Base-by-base conservation (phyloP, 2,888 invertebrate species). In the Acholoe squamosa region DNA sequence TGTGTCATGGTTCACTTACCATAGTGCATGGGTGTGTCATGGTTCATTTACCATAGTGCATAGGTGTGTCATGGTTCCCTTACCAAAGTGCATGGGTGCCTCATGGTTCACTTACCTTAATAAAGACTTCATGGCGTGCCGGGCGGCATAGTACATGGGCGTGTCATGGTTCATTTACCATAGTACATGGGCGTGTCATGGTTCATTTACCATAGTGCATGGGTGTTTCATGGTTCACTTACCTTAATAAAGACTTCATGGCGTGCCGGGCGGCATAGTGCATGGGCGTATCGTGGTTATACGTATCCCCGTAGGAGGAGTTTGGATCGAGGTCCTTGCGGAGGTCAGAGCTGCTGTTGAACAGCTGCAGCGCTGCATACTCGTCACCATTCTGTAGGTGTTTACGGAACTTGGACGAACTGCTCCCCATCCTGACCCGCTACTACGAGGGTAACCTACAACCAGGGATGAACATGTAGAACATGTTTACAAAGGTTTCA, bases 361-460 rank as follows among this genome's bases (percentile, higher is more conserved):
- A 97, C 92, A 97, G 96, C 94, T 97, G 97, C 96, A 97, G 96
- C 28, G 97, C 97, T 89, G 97, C 97, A 94, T 97, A 97, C 95
- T 97, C 97, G 95, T 97, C 97, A 52, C 97, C 97, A 96, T 97
- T 97, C 94, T 97, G 97, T 89, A 97, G 96, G 95, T 97, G 97
- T 94, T 97, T 97, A 93, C 97, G 97, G 94, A 97, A 97, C 95
- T 97, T 97, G 54, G 97, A 97, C 61, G 97, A 97, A 84, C 97
- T 96, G 95, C 97, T 97, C 92, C 97, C 97, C 97, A 97, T 97
- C 51, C 25, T 92, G 89, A 51, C 54, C 51, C 31, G 5, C 31
- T 31, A 31, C 7, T 5, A 34, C 12, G 33, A 33, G 19, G 80
- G n/a, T 10, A n/a, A 71, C n/a, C 71, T 71, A 25, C 71, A 71